phyloP scores from a whole-genome alignment of 2,888 invertebrate genomes.

The Lycocerus yunnanus region DNA sequence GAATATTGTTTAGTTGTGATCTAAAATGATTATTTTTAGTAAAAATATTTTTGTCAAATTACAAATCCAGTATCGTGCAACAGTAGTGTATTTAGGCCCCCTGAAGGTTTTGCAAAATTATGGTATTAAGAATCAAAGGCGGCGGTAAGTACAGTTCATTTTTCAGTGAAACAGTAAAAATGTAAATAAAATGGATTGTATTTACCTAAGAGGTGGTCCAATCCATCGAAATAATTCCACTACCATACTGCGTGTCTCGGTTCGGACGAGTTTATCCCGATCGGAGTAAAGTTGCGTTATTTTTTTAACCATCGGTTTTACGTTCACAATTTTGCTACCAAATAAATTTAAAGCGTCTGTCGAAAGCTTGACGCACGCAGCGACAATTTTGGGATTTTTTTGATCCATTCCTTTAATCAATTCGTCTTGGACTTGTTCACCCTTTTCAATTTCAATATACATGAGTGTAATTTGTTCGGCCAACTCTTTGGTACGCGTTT shows the following conservation, averaged over 20 bases:
- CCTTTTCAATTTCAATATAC: constrained; percentile 96
- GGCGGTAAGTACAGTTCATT: too few relatives aligned
- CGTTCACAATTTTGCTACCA: constrained; percentile 86
- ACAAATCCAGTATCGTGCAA: too few relatives aligned
- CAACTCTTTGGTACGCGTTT: constrained; percentile 88
- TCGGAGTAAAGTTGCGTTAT: constrained; percentile 84
- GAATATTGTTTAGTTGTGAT: constrained; percentile 82
- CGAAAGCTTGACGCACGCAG: constrained; percentile 78
- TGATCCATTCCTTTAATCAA: constrained; percentile 91
- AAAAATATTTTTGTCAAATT: background rate
- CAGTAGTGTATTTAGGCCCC: too few relatives aligned
- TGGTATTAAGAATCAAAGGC: too few relatives aligned
- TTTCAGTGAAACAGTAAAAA: background rate
- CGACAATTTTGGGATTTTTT: constrained; percentile 94
- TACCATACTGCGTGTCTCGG: constrained; percentile 89
- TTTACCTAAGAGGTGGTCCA: constrained; percentile 50
- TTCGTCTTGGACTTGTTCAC: constrained; percentile 87
- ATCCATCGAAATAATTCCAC: constrained; percentile 84
- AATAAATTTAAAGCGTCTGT: constrained; percentile 84
- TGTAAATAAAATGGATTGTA: background rate
- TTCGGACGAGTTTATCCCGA: constrained; percentile 88
- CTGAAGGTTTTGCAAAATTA: too few relatives aligned
- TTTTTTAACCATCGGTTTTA: constrained; percentile 89
- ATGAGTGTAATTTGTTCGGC: constrained; percentile 87
- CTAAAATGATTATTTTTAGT: constrained; percentile 52